These are phyloP conservation scores for Sceloporus tristichus DNA, from an alignment of 2,113 vertebrate species.

Conservation along the genomic window DNA sequence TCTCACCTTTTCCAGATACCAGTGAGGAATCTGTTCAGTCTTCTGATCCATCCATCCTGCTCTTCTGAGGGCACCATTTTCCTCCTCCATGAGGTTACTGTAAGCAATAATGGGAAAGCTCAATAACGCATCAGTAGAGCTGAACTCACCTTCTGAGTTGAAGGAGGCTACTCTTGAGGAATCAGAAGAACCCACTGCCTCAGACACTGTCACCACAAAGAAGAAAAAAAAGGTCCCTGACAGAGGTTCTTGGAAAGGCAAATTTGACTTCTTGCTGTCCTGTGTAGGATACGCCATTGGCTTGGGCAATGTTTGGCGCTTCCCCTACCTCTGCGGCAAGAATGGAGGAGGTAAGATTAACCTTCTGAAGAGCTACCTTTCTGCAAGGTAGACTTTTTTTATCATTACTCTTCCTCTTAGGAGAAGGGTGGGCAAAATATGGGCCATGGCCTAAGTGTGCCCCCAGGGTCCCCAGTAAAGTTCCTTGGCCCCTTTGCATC, in stretches of 20 bases:
- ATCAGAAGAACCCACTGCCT: constrained; percentile 47
- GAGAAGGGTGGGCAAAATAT: too few species aligned
- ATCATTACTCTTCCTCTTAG: too few species aligned
- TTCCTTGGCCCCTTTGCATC: too few species aligned
- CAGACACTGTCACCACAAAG: constrained; percentile 37
- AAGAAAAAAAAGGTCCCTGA: constrained; percentile 77
- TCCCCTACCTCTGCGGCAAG: constrained; percentile 93
- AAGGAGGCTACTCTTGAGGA: constrained; percentile 84
- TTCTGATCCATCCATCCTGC: rapidly evolving
- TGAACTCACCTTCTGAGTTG: constrained; percentile 82
- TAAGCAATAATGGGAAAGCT: constrained; percentile 84
- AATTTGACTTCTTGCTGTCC: constrained; percentile 91
- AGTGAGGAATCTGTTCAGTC: constrained; percentile 27
- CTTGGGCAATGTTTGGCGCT: constrained; percentile 92
- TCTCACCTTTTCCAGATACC: constrained; percentile 27
- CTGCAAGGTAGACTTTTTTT: too few species aligned
- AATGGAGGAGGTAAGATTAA: constrained; percentile 88
- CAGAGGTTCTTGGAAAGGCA: constrained; percentile 91
- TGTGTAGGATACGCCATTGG: constrained; percentile 92
- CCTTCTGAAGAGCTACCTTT: too few species aligned
- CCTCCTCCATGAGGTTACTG: not conserved
- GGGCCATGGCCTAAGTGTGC: too few species aligned
- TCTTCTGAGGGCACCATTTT: not conserved
- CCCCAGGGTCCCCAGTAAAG: too few species aligned
- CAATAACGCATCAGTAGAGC: constrained; percentile 81